Conservation (phyloP, 2,888 invertebrate genomes). For the Aricia artaxerxes region DNA sequence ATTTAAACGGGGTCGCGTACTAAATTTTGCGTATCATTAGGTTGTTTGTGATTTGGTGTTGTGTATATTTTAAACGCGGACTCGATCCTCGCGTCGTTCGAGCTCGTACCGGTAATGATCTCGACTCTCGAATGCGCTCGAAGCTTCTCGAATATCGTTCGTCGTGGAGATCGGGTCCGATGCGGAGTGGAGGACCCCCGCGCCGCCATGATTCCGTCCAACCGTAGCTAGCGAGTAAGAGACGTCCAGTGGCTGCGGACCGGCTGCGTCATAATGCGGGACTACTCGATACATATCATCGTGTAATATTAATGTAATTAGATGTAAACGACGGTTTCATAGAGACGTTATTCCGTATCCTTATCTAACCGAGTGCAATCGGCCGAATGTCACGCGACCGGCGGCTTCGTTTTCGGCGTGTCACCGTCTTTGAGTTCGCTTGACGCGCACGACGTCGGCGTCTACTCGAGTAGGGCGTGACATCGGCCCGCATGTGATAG, state of each 20-base stretch:
- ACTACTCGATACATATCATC: constrained; percentile 88
- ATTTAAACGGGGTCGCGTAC: not conserved
- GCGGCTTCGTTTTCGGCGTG: constrained; percentile 49
- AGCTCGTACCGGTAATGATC: not conserved
- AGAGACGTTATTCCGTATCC: constrained; percentile 80
- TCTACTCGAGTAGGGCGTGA: constrained; percentile 54
- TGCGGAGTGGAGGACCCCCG: constrained; percentile 55
- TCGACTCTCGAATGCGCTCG: constrained; percentile 5
- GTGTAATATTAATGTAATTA: constrained; percentile 83
- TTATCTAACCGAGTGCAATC: constrained; percentile 75
- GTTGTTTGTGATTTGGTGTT: constrained; percentile 24
- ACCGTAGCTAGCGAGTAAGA: constrained; percentile 81
- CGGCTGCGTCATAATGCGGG: constrained; percentile 82
- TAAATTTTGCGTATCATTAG: constrained; percentile 15
- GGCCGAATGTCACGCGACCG: constrained; percentile 75
- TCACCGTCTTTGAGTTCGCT: constrained; percentile 59
- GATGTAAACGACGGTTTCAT: constrained; percentile 77
- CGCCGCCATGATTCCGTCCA: constrained; percentile 81
- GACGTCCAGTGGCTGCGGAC: constrained; percentile 80
- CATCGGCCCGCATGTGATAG: constrained; percentile 78
- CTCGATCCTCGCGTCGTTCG: constrained; percentile 41
- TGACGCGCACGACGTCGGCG: constrained; percentile 40
- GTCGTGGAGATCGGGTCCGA: not conserved
- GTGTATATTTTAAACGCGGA: constrained; percentile 22
- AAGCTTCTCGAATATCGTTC: constrained; percentile 35